Evolutionary conservation across 2,797 vertebrate species (phyloP).

Genomic region (Peromyscus aztecus): DNA sequence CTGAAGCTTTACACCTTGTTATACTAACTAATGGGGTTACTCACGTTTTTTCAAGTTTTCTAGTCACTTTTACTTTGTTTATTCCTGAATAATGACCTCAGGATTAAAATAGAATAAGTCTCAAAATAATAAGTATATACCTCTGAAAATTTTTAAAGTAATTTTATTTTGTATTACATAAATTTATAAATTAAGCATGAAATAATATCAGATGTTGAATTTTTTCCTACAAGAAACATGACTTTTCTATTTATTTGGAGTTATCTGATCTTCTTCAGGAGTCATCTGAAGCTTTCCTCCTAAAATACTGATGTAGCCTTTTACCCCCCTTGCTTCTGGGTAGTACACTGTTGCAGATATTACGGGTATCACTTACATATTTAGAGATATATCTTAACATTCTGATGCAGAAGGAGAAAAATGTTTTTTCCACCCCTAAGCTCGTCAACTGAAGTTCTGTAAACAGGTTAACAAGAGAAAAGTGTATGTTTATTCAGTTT

Average conservation of each 20-base stretch:
- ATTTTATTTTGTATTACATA: neutral
- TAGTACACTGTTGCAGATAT: neutral
- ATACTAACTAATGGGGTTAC: neutral
- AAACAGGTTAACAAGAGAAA: neutral
- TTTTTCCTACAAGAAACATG: neutral
- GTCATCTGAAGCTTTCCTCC: neutral
- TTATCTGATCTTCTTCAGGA: neutral
- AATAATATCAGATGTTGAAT: neutral
- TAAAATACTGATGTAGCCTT: neutral
- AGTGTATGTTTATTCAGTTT: neutral
- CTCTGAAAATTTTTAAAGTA: neutral
- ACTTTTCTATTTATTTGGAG: neutral
- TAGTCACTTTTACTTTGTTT: neutral
- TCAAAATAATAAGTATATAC: neutral
- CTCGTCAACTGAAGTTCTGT: neutral
- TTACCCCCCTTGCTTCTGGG: neutral
- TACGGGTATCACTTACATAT: neutral
- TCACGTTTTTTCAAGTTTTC: slow-evolving; percentile 14
- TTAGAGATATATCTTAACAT: neutral
- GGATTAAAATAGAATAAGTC: neutral
- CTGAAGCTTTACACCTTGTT: neutral
- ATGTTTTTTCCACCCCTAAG: neutral
- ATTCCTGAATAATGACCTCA: neutral
- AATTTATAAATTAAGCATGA: neutral
- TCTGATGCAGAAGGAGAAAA: neutral